phyloP scores from a whole-genome alignment of 2,888 invertebrate species.

The Stenodera caucasica region DNA sequence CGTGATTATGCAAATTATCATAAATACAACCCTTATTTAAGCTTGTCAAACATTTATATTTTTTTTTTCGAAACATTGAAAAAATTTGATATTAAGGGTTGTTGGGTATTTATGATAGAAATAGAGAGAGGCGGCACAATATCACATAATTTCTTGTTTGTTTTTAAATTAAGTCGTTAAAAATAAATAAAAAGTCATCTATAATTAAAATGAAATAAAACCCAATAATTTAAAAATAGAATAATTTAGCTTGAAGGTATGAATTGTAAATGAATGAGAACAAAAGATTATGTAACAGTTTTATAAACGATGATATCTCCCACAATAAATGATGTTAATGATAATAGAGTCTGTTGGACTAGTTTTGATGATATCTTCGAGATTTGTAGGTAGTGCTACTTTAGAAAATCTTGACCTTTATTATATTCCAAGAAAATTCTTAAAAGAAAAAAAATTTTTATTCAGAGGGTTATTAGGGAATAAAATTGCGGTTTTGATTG shows the following conservation, averaged over 20 bases:
- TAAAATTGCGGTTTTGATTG: slow-evolving; percentile 18
- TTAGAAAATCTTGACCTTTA: not conserved
- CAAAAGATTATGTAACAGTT: slow-evolving; percentile 19
- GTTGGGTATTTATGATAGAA: not conserved
- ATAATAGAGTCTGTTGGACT: slow-evolving; percentile 8
- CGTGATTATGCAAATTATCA: not conserved
- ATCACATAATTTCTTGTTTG: slow-evolving; percentile 29
- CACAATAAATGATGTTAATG: slow-evolving; percentile 9
- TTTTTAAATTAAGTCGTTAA: slow-evolving; percentile 37
- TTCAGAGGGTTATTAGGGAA: slow-evolving; percentile 11
- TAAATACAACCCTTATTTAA: not conserved
- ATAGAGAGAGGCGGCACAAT: not conserved
- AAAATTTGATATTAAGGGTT: not conserved
- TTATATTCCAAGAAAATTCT: no score
- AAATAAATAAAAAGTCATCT: slow-evolving; percentile 36
- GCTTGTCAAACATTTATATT: not conserved
- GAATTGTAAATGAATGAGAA: slow-evolving; percentile 18
- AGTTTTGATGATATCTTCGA: slow-evolving; percentile 10
- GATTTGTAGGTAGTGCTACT: slow-evolving; percentile 8
- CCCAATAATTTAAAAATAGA: slow-evolving; percentile 20
- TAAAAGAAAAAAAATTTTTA: no score
- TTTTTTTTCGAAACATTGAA: not conserved
- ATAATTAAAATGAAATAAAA: slow-evolving; percentile 40
- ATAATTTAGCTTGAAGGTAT: slow-evolving; percentile 21
- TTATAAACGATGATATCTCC: slow-evolving; percentile 27